phyloP scores from a whole-genome alignment of 64 coral and sea anemone species.

The Platygyra sinensis region DNA sequence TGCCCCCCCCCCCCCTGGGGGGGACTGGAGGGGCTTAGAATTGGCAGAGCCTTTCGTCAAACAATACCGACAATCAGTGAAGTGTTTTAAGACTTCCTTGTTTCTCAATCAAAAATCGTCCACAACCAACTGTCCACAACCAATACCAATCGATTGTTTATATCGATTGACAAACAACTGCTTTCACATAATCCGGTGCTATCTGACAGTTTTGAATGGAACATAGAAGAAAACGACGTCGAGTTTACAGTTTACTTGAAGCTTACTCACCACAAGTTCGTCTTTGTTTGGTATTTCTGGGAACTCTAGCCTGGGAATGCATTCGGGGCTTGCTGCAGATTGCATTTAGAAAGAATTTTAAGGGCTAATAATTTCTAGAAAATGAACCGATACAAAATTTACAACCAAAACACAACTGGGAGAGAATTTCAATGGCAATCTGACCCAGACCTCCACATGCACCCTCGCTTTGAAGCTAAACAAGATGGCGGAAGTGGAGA shows the following conservation, averaged over 20 bases:
- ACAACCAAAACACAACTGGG: slow-evolving; percentile 13
- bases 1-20: too few species aligned
- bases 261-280: slow-evolving; percentile 78
- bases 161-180: too few species aligned
- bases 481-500: slow-evolving; percentile 78
- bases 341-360: slow-evolving; percentile 64
- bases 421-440: not conserved
- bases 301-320: slow-evolving; percentile 57
- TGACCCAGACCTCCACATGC: not conserved
- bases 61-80: too few species aligned
- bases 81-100: too few species aligned
- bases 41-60: too few species aligned
- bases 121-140: too few species aligned
- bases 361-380: not conserved
- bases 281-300: slow-evolving; percentile 94
- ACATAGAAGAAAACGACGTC: not conserved
- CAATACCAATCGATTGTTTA: too few species aligned
- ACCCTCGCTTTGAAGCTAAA: slow-evolving; percentile 53
- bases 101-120: too few species aligned
- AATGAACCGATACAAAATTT: not conserved
- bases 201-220: not conserved
- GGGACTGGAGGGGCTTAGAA: too few species aligned
- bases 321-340: slow-evolving; percentile 48
- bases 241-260: not conserved
- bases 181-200: too few species aligned